phyloP scores from a whole-genome alignment of 1,140 invertebrate species.

The Heterodera schachtii region DNA sequence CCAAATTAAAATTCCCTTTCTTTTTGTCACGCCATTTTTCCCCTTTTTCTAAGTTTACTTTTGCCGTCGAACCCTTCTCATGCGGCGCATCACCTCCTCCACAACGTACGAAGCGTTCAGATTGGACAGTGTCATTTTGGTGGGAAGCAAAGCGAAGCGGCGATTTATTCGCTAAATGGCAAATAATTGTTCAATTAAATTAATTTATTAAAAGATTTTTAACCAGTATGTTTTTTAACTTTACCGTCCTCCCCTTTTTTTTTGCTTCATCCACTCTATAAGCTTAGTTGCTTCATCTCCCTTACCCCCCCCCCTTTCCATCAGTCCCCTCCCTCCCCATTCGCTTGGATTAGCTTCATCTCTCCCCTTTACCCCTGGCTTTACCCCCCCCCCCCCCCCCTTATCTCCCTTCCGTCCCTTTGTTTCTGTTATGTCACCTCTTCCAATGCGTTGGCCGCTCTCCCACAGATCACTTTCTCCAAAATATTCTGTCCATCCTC shows the following conservation, averaged over 20 bases:
- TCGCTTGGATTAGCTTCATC: no score
- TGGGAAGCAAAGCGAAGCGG: slow-evolving; percentile 49
- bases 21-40: background rate
- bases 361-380: no score
- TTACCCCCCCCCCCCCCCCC: no score
- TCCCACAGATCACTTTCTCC: slow-evolving; percentile 44
- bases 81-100: slow-evolving; percentile 38
- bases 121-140: slow-evolving; percentile 47
- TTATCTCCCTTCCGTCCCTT: no score
- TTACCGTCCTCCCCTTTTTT: no score
- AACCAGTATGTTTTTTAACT: no score
- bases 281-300: no score
- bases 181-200: background rate
- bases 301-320: no score
- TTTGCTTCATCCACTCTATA: no score
- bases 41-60: background rate
- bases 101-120: slow-evolving; percentile 47
- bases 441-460: slow-evolving; percentile 48
- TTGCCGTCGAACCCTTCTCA: slow-evolving; percentile 35
- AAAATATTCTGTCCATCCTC: slow-evolving; percentile 12
- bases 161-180: slow-evolving; percentile 45
- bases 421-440: slow-evolving; percentile 13
- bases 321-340: no score
- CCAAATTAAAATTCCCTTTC: background rate
- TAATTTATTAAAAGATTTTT: no score